Evolutionary conservation across 2,113 vertebrate genomes (phyloP).

Genomic region (Bufo bufo): DNA sequence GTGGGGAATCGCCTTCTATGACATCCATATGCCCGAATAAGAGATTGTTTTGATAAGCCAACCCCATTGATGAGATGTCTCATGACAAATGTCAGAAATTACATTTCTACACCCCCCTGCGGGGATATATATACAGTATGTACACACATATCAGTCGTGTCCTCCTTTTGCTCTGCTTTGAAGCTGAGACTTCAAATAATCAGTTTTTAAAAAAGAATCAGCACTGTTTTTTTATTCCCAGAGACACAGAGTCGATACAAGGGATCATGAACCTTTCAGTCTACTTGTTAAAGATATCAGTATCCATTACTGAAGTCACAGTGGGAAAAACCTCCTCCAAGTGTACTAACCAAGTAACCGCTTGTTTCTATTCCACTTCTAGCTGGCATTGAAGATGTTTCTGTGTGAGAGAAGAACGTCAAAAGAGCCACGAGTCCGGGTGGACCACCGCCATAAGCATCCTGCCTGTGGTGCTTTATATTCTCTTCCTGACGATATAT

Average conservation of each 20-base stretch:
- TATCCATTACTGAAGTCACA: not conserved
- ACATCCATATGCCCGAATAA: no score
- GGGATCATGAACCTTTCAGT: slow-evolving; percentile 20
- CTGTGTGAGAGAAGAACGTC: slow-evolving; percentile 41
- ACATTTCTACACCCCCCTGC: no score
- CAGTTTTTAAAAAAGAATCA: no score
- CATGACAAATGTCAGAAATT: no score
- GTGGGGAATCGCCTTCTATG: no score
- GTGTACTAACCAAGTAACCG: slow-evolving; percentile 19
- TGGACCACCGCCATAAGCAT: not conserved
- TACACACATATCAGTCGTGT: not conserved
- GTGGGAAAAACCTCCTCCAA: not conserved
- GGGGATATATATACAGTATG: not conserved
- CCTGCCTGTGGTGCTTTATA: not conserved
- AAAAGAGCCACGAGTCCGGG: not conserved
- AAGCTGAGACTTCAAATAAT: not conserved
- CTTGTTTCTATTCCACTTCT: slow-evolving; percentile 33
- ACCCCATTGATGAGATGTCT: no score
- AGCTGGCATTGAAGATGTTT: slow-evolving; percentile 48
- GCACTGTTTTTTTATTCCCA: not conserved
- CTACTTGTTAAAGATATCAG: slow-evolving; percentile 15
- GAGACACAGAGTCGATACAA: not conserved
- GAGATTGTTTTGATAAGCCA: no score
- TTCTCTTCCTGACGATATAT: not conserved
- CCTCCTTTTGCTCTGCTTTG: not conserved